Conservation (phyloP, 2,113 vertebrate species). For the Thomomys bottae region DNA sequence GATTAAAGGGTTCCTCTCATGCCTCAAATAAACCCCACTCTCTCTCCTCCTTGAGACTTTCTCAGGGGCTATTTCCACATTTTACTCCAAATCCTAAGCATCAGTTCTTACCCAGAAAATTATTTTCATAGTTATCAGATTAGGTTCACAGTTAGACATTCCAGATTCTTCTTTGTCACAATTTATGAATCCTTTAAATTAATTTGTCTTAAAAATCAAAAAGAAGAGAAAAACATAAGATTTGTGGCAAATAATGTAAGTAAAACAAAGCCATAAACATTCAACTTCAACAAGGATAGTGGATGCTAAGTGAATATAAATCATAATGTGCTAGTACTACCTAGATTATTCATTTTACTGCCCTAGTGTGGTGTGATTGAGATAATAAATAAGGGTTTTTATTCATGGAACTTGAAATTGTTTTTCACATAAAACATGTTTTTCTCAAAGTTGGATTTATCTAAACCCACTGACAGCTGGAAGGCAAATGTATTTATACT, state of each 20-base stretch:
- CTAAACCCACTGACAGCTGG: conserved; percentile 59
- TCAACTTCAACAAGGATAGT: neutral
- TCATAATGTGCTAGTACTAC: conserved; percentile 11
- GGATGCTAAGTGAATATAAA: neutral
- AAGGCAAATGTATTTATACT: conserved; percentile 57
- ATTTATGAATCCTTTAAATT: neutral
- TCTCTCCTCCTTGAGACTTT: neutral
- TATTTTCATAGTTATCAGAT: neutral
- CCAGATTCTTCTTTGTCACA: neutral
- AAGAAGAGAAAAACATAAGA: conserved; percentile 50
- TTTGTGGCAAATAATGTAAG: neutral
- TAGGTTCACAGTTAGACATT: neutral
- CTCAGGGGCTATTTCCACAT: neutral
- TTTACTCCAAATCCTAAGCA: neutral
- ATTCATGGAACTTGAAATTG: conserved; percentile 43
- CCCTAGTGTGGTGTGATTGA: neutral
- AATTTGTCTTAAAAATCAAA: neutral
- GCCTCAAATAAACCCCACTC: rapidly evolving
- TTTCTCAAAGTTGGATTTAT: conserved; percentile 65
- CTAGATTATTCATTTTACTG: neutral
- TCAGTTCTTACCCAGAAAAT: neutral
- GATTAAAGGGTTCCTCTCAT: rapidly evolving
- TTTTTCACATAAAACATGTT: conserved; percentile 67
- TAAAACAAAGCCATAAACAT: conserved; percentile 43
- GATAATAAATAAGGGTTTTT: conserved; percentile 56